phyloP scores from a whole-genome alignment of 2,113 vertebrate species.

The Paradoxurus hermaphroditus region DNA sequence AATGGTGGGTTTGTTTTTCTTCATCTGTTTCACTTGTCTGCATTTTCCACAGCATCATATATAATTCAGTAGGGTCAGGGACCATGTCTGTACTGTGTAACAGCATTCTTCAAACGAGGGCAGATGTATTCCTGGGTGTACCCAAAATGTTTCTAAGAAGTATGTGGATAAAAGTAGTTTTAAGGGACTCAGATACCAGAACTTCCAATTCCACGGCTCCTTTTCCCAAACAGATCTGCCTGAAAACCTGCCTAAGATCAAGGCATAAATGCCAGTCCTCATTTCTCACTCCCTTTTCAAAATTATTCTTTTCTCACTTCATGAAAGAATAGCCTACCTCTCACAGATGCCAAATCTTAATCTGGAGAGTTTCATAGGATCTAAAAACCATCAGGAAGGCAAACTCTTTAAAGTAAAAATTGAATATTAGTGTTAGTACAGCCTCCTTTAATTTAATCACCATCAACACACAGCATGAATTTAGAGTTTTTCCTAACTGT shows the following conservation, averaged over 20 bases:
- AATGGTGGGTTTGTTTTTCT: neutral
- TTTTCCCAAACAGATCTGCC: neutral
- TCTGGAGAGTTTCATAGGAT: too few relatives aligned
- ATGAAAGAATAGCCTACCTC: neutral
- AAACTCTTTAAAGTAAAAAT: neutral
- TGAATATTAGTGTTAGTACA: accelerated
- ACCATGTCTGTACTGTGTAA: neutral
- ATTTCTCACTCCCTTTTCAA: neutral
- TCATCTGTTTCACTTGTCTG: neutral
- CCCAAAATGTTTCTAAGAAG: neutral
- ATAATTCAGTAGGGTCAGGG: neutral
- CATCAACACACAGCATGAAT: too few relatives aligned
- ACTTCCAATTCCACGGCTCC: neutral
- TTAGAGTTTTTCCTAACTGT: neutral
- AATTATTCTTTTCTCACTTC: neutral
- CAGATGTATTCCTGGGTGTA: neutral
- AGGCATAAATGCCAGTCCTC: neutral
- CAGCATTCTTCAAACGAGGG: neutral
- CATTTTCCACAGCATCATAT: neutral
- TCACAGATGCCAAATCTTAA: neutral
- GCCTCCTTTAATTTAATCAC: neutral
- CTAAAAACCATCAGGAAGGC: neutral
- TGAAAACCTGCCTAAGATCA: neutral
- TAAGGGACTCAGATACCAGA: neutral
- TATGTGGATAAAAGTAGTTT: neutral